These are phyloP conservation scores for Zaprionus camerounensis DNA, from an alignment of 1,140 invertebrate species.

Conservation along the genomic window DNA sequence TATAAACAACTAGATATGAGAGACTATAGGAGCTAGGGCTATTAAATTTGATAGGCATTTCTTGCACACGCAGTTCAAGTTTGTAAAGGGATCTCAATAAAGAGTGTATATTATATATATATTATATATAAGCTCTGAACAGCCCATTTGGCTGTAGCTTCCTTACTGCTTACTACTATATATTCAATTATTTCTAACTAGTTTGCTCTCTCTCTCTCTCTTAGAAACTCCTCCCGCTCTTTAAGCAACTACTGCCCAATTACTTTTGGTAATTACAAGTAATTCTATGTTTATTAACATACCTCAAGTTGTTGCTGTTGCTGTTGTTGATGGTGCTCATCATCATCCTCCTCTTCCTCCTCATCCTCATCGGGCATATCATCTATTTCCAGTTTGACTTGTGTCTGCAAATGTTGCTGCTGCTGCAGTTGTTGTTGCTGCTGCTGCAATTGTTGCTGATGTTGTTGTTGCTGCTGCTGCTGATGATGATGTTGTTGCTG, in stretches of 20 bases:
- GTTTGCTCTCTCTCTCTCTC: no score
- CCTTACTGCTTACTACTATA: no score
- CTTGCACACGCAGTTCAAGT: no score
- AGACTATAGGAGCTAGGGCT: no score
- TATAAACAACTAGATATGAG: no score
- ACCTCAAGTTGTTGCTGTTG: slow-evolving; percentile 46
- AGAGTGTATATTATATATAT: no score
- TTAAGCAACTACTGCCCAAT: neutral
- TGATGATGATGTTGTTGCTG: slow-evolving; percentile 10
- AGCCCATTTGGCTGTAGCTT: no score
- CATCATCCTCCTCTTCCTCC: slow-evolving; percentile 60
- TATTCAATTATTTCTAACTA: no score
- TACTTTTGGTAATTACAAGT: slow-evolving; percentile 3
- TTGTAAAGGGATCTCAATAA: no score
- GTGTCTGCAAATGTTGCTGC: slow-evolving; percentile 40
- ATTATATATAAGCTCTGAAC: no score
- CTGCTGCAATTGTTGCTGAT: slow-evolving; percentile 24
- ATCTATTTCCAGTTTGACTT: slow-evolving; percentile 72
- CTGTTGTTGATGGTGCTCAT: slow-evolving; percentile 46
- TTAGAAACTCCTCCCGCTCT: no score
- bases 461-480: slow-evolving; percentile 19
- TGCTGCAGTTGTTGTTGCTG: slow-evolving; percentile 21
- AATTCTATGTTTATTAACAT: neutral
- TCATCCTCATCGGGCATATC: slow-evolving; percentile 56
- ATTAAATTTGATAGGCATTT: no score